Percentiles rank a stretch among this genome's conserved stretches.
Conservation (phyloP, 2,113 vertebrate species). For the Geothlypis trichas region DNA sequence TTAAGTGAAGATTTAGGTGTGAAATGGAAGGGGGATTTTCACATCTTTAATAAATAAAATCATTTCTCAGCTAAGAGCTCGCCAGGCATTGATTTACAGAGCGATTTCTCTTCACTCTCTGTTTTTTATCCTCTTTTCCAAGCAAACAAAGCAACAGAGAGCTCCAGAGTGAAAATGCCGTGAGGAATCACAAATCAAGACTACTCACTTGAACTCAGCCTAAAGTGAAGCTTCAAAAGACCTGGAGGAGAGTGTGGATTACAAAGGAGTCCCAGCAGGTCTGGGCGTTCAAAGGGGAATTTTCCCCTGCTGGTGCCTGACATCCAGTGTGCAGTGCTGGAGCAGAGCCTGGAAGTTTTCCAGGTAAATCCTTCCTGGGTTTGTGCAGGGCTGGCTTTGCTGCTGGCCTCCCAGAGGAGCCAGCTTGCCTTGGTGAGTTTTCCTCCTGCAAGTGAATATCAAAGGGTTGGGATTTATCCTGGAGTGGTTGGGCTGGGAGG, state of each 20-base stretch:
- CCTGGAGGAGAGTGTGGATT: not conserved
- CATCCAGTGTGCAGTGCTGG: not conserved
- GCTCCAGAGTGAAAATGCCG: not conserved
- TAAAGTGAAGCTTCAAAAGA: not conserved
- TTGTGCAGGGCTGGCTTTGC: not conserved
- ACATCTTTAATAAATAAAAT: not conserved
- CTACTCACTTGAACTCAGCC: not conserved
- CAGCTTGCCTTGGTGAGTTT: fast-evolving
- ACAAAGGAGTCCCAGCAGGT: not conserved
- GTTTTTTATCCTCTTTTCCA: not conserved
- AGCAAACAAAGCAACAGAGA: not conserved
- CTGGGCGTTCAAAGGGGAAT: not conserved
- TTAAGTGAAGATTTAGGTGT: not conserved
- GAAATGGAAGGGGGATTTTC: not conserved
- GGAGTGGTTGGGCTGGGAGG: not conserved
- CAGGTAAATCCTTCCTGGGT: fast-evolving
- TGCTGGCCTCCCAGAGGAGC: not conserved
- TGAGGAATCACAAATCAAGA: not conserved
- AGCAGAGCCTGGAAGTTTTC: not conserved
- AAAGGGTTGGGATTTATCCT: fast-evolving
- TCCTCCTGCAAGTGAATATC: not conserved
- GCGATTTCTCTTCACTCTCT: not conserved
- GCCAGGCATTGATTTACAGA: not conserved
- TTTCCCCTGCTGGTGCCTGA: not conserved
- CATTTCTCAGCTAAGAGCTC: not conserved